These are phyloP conservation scores for Carassius auratus DNA, from an alignment of 2,113 vertebrate species.

Conservation along the genomic window DNA sequence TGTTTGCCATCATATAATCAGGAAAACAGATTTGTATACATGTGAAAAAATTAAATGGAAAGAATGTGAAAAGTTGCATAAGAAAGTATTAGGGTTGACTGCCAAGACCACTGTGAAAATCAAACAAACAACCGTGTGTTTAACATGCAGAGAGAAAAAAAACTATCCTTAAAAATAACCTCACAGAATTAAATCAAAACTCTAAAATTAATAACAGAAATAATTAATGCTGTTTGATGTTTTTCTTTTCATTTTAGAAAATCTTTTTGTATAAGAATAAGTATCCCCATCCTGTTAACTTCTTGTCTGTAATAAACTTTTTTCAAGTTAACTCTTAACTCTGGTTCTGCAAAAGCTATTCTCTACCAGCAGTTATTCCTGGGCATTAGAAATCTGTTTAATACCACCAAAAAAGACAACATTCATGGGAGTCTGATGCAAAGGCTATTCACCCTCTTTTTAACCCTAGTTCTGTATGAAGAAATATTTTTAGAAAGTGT, in stretches of 20 bases:
- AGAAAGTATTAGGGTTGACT: slow-evolving; percentile 36
- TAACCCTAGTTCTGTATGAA: slow-evolving; percentile 55
- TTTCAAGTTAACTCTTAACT: background rate
- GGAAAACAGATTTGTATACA: slow-evolving; percentile 30
- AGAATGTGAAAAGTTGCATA: slow-evolving; percentile 48
- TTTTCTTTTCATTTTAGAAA: background rate
- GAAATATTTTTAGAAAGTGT: slow-evolving; percentile 56
- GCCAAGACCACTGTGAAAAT: slow-evolving; percentile 2
- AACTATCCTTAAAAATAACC: background rate
- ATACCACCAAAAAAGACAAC: slow-evolving; percentile 47
- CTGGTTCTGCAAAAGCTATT: slow-evolving; percentile 44
- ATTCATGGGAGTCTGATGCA: background rate
- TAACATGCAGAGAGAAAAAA: background rate
- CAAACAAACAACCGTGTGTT: background rate
- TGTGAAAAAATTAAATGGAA: background rate
- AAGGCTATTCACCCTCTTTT: slow-evolving; percentile 43
- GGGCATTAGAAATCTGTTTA: background rate
- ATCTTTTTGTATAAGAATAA: background rate
- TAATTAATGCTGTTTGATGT: background rate
- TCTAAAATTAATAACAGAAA: background rate
- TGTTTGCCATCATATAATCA: slow-evolving; percentile 54
- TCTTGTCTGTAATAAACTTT: background rate
- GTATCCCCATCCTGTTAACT: background rate
- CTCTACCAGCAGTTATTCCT: background rate
- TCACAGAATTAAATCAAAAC: background rate